Conservation (phyloP, 2,797 vertebrate genomes). For the Xiphophorus birchmanni region DNA sequence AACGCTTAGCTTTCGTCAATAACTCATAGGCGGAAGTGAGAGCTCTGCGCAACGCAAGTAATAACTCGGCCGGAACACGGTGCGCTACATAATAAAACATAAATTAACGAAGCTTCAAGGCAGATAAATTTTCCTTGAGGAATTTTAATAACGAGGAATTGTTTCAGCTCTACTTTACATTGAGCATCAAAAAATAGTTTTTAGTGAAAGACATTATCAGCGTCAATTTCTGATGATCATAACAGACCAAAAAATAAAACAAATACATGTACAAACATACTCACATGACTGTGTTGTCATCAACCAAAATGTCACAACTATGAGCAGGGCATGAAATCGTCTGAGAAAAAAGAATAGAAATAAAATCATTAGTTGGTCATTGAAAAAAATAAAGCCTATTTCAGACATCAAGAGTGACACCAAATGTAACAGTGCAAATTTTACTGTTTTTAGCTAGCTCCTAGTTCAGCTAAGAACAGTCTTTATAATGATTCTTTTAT, state of each 20-base stretch:
- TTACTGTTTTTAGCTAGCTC: background rate
- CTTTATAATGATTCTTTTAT: background rate
- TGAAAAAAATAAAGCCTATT: background rate
- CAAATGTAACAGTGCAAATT: background rate
- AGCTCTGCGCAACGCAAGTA: too few species aligned
- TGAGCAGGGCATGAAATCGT: constrained; percentile 99
- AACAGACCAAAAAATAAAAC: constrained; percentile 18
- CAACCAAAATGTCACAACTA: constrained; percentile 99
- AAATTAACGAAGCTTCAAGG: too few species aligned
- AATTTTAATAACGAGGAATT: too few species aligned
- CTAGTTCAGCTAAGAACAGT: background rate
- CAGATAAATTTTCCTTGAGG: too few species aligned
- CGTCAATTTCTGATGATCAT: background rate
- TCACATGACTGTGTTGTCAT: constrained; percentile 99
- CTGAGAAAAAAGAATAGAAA: constrained; percentile 76
- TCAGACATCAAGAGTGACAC: background rate
- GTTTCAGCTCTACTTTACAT: background rate
- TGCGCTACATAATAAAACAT: too few species aligned
- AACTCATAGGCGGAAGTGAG: too few species aligned
- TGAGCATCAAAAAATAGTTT: background rate
- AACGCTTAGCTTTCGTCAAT: too few species aligned
- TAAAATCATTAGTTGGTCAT: constrained; percentile 26
- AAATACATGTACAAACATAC: constrained; percentile 77
- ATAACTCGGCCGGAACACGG: too few species aligned
- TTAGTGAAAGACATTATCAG: background rate